These are phyloP conservation scores for Beroe ovata DNA, from an alignment of 37 sponge, comb jelly and placozoan genomes.

Conservation along the genomic window DNA sequence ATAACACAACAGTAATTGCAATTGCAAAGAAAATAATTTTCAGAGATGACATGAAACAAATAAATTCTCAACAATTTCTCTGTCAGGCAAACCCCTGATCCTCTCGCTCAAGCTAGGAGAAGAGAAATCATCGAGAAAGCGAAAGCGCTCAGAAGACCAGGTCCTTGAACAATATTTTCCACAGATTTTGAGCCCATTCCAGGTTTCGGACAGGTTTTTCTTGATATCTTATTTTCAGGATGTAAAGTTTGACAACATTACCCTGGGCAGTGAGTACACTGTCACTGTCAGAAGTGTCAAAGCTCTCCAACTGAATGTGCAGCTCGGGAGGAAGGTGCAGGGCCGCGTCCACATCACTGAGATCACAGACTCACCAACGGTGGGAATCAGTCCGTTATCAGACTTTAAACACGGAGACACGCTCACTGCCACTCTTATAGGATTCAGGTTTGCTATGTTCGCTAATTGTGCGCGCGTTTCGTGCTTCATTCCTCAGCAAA, in stretches of 20 bases:
- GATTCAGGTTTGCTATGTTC: conserved; percentile 33
- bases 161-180: too few species aligned
- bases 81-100: not conserved
- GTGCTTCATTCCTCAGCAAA: too few species aligned
- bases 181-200: too few species aligned
- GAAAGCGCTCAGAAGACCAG: not conserved
- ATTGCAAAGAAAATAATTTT: too few species aligned
- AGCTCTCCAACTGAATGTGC: conserved; percentile 30
- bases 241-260: conserved; percentile 45
- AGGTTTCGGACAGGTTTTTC: not conserved
- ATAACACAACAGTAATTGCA: too few species aligned
- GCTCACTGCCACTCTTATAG: not conserved
- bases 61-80: too few species aligned
- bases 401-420: conserved; percentile 38
- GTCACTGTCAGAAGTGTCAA: conserved; percentile 56
- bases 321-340: conserved; percentile 23
- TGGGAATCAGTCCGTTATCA: not conserved
- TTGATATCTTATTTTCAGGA: too few species aligned
- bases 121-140: not conserved
- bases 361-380: conserved; percentile 6
- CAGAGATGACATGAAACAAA: too few species aligned
- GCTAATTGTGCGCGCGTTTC: not conserved
- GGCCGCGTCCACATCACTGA: conserved; percentile 58
- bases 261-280: conserved; percentile 16
- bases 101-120: not conserved